Conservation (phyloP, 2,888 invertebrate species). For the Lissocephala sabroskyi region DNA sequence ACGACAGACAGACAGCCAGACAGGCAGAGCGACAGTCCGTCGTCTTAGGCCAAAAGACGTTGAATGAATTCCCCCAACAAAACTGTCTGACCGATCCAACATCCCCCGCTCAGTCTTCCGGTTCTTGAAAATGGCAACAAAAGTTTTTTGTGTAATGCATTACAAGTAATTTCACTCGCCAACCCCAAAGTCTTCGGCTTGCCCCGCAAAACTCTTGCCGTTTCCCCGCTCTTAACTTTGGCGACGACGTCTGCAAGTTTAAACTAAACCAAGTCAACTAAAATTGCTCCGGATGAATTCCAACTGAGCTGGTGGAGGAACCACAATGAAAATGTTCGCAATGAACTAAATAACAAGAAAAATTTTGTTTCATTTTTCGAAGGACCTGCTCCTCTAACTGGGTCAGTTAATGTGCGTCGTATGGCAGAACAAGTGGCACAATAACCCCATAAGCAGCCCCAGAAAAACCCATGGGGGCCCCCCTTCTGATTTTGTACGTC, state of each 20-base stretch:
- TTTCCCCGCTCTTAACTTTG: background rate
- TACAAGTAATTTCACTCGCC: slow-evolving; percentile 59
- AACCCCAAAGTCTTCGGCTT: background rate
- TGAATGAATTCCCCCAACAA: background rate
- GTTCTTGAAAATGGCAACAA: slow-evolving; percentile 12
- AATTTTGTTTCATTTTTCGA: slow-evolving; percentile 2
- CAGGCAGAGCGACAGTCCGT: slow-evolving; percentile 10
- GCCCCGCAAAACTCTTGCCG: too few relatives aligned
- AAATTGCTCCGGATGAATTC: slow-evolving; percentile 15
- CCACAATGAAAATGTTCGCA: slow-evolving; percentile 11
- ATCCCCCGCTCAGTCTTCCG: too few relatives aligned
- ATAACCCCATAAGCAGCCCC: background rate
- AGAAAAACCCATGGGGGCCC: too few relatives aligned
- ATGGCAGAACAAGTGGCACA: slow-evolving; percentile 3
- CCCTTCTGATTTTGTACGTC: slow-evolving; percentile 4
- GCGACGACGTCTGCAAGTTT: slow-evolving; percentile 15
- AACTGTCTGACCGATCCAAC: too few relatives aligned
- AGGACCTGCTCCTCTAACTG: slow-evolving; percentile 19
- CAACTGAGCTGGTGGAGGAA: slow-evolving; percentile 3
- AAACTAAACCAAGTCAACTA: slow-evolving; percentile 12
- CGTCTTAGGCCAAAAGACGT: background rate
- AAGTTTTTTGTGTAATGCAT: slow-evolving; percentile 57
- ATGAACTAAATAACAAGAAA: slow-evolving; percentile 35
- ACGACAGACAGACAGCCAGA: slow-evolving; percentile 18
- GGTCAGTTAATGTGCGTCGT: slow-evolving; percentile 29